Conservation (phyloP, 2,888 invertebrate genomes). For the Dinocampus coccinellae region DNA sequence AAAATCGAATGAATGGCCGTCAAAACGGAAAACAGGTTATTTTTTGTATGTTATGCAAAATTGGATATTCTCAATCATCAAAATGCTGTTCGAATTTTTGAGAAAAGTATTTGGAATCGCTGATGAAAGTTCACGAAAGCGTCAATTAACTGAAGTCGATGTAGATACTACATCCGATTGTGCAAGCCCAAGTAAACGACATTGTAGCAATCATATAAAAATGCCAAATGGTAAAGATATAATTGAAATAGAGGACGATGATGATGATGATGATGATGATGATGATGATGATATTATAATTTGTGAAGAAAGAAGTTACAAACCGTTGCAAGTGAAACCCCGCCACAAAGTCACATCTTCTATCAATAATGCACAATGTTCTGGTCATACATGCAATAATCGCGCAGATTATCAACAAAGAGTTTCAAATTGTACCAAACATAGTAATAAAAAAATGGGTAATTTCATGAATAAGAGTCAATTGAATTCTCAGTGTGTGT, state of each 20-base stretch:
- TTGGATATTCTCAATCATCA: slow-evolving; percentile 36
- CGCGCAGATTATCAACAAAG: slow-evolving; percentile 11
- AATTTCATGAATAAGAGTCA: slow-evolving; percentile 17
- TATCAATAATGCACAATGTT: not conserved
- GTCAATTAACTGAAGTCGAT: slow-evolving; percentile 46
- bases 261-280: slow-evolving; percentile 42
- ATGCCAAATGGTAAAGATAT: slow-evolving; percentile 27
- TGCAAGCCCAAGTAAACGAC: slow-evolving; percentile 49
- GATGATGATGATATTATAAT: slow-evolving; percentile 44
- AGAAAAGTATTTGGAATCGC: slow-evolving; percentile 55
- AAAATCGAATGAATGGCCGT: slow-evolving; percentile 38
- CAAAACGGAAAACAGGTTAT: not conserved
- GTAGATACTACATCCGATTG: slow-evolving; percentile 36
- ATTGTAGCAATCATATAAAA: slow-evolving; percentile 39
- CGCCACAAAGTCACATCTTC: not conserved
- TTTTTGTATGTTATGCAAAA: slow-evolving; percentile 34
- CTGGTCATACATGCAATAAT: slow-evolving; percentile 3
- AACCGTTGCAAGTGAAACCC: not conserved
- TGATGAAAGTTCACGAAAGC: slow-evolving; percentile 56
- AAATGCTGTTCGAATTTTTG: slow-evolving; percentile 55
- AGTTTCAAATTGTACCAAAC: not conserved
- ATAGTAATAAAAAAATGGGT: not conserved
- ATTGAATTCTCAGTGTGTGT: not conserved
- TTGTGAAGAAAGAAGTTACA: slow-evolving; percentile 42
- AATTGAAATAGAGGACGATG: slow-evolving; percentile 40